These are phyloP conservation scores for Misgurnus mizolepis DNA, from an alignment of 2,113 vertebrate species.

Conservation along the genomic window DNA sequence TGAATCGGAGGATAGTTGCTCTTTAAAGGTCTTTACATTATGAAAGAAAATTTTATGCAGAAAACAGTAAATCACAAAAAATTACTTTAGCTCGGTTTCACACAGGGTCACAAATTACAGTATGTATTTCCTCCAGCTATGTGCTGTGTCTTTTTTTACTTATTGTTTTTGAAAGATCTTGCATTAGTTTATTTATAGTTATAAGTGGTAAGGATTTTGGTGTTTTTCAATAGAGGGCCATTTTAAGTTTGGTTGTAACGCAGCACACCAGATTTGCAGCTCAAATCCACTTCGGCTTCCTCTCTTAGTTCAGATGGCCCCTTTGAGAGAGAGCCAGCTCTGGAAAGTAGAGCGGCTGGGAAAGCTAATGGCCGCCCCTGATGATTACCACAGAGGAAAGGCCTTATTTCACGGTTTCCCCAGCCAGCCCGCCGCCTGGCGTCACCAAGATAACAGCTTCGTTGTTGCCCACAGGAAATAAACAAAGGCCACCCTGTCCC, in stretches of 20 bases:
- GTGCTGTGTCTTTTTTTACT: no score
- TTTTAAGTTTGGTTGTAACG: constrained; percentile 6
- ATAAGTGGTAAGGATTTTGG: background rate
- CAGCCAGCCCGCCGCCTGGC: constrained; percentile 57
- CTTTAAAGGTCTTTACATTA: no score
- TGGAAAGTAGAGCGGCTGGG: constrained; percentile 76
- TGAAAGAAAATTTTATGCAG: no score
- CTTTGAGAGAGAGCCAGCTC: constrained; percentile 71
- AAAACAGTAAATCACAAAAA: no score
- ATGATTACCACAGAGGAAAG: constrained; percentile 69
- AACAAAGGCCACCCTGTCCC: constrained; percentile 78
- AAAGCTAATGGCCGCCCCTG: constrained; percentile 64
- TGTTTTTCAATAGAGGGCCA: background rate
- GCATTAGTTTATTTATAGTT: background rate
- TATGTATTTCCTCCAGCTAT: no score
- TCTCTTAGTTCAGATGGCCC: constrained; percentile 40
- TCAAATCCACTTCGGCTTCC: constrained; percentile 40
- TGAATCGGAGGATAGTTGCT: no score
- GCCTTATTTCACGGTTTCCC: constrained; percentile 56
- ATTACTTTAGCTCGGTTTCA: no score
- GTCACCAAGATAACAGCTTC: constrained; percentile 70
- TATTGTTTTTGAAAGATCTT: background rate
- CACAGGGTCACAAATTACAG: no score
- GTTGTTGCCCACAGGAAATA: constrained; percentile 65
- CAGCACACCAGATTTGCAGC: constrained; percentile 20